phyloP scores from a whole-genome alignment of 2,888 invertebrate species.

The Mesorhabditis spiculigera region DNA sequence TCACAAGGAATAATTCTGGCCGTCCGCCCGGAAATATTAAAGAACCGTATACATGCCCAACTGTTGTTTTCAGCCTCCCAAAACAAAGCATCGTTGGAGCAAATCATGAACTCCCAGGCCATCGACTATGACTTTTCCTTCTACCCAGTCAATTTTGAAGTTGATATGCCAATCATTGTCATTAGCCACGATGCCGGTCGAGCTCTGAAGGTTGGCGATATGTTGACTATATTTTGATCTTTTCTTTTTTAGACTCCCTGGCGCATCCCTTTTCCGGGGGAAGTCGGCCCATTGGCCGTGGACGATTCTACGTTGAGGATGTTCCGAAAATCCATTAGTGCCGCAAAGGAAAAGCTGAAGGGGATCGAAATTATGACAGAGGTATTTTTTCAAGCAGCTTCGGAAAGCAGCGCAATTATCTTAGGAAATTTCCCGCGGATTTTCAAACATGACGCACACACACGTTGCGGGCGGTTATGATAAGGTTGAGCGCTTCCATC shows the following conservation, averaged over 20 bases:
- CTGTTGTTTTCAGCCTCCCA: not conserved
- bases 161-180: slow-evolving; percentile 6
- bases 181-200: not conserved
- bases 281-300: not conserved
- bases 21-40: too few species aligned
- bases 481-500: too few species aligned
- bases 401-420: too few species aligned
- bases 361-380: not conserved
- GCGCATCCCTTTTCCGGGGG: not conserved
- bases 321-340: not conserved
- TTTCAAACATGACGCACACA: too few species aligned
- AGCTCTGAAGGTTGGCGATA: not conserved
- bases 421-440: too few species aligned
- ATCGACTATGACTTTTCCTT: not conserved
- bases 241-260: slow-evolving; percentile 1
- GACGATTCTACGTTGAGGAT: not conserved
- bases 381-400: too few species aligned
- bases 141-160: not conserved
- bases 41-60: too few species aligned
- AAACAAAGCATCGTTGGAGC: not conserved
- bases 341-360: not conserved
- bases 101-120: not conserved
- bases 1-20: too few species aligned
- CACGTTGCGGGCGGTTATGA: too few species aligned
- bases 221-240: not conserved